These are phyloP conservation scores for Dynastes grantii DNA, from an alignment of 2,888 invertebrate genomes.

Conservation along the genomic window DNA sequence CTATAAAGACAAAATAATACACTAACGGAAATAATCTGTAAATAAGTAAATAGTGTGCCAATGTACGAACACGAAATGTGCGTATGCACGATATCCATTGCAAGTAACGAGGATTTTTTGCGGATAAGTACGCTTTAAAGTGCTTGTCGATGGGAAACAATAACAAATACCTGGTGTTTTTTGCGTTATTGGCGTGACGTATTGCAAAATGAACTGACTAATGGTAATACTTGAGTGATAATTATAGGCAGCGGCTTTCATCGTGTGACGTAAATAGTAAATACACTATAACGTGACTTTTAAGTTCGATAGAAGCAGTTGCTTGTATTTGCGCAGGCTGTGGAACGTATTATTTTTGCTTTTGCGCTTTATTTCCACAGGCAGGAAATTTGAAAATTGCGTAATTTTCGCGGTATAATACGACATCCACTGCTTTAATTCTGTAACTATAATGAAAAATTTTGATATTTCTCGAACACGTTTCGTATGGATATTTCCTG, in stretches of 20 bases:
- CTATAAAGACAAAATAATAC: too few relatives aligned
- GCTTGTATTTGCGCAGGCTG: slow-evolving; percentile 21
- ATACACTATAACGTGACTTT: slow-evolving; percentile 28
- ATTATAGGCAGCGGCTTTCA: slow-evolving; percentile 11
- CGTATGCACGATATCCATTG: too few relatives aligned
- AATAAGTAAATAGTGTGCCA: too few relatives aligned
- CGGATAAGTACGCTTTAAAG: background rate
- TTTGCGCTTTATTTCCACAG: background rate
- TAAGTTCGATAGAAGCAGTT: background rate
- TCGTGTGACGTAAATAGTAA: slow-evolving; percentile 23
- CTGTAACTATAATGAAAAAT: too few relatives aligned
- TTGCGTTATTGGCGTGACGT: background rate
- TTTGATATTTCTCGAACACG: too few relatives aligned
- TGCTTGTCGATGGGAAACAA: slow-evolving; percentile 2
- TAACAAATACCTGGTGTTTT: background rate
- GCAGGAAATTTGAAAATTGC: slow-evolving; percentile 15
- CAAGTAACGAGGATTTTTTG: too few relatives aligned
- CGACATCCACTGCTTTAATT: too few relatives aligned
- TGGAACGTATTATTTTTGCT: slow-evolving; percentile 21
- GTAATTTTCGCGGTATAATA: background rate
- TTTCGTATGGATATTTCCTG: too few relatives aligned
- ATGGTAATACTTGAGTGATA: slow-evolving; percentile 18
- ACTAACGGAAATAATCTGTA: too few relatives aligned
- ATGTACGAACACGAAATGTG: too few relatives aligned
- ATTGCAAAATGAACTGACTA: slow-evolving; percentile 1